Percentiles rank a stretch among this genome's conserved stretches.
Conservation (phyloP, 2,888 invertebrate species). For the Drosophila borborema region DNA sequence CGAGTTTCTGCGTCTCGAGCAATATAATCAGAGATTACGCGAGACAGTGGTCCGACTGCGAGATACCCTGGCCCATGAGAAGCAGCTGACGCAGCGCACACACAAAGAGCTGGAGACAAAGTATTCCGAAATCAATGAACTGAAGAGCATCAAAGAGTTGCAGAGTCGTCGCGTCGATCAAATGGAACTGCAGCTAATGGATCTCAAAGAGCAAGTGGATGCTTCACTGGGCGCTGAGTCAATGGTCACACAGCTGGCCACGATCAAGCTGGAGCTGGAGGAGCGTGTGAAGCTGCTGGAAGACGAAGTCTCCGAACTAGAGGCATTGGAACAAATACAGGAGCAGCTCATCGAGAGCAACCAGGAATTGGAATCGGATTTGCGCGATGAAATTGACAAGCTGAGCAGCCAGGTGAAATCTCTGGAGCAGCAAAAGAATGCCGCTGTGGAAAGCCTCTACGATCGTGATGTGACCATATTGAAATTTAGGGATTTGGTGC, state of each 20-base stretch:
- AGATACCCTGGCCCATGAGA: slow-evolving; percentile 97
- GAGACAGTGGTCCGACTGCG: slow-evolving; percentile 97
- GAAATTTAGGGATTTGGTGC: slow-evolving; percentile 97
- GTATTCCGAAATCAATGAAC: slow-evolving; percentile 92
- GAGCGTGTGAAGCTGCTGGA: slow-evolving; percentile 94
- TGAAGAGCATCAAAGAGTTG: slow-evolving; percentile 94
- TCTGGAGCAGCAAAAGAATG: slow-evolving; percentile 93
- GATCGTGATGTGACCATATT: slow-evolving; percentile 97
- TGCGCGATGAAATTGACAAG: slow-evolving; percentile 97
- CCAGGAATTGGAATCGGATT: slow-evolving; percentile 95
- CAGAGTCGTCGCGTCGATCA: slow-evolving; percentile 90
- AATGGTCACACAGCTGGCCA: slow-evolving; percentile 98
- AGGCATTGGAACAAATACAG: slow-evolving; percentile 96
- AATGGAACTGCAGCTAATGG: slow-evolving; percentile 94
- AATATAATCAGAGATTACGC: slow-evolving; percentile 95
- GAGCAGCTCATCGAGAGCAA: slow-evolving; percentile 98
- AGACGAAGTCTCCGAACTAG: slow-evolving; percentile 96
- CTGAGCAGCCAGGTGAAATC: slow-evolving; percentile 92
- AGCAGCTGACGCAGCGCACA: slow-evolving; percentile 94
- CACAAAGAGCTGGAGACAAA: slow-evolving; percentile 96
- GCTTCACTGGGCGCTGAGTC: slow-evolving; percentile 99
- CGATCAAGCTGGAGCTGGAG: slow-evolving; percentile 96
- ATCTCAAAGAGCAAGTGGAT: slow-evolving; percentile 97
- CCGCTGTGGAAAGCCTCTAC: slow-evolving; percentile 94
- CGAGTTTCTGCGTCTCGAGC: slow-evolving; percentile 93